Base-by-base conservation (phyloP, 2,113 vertebrate species). In the Taurulus bubalis region DNA sequence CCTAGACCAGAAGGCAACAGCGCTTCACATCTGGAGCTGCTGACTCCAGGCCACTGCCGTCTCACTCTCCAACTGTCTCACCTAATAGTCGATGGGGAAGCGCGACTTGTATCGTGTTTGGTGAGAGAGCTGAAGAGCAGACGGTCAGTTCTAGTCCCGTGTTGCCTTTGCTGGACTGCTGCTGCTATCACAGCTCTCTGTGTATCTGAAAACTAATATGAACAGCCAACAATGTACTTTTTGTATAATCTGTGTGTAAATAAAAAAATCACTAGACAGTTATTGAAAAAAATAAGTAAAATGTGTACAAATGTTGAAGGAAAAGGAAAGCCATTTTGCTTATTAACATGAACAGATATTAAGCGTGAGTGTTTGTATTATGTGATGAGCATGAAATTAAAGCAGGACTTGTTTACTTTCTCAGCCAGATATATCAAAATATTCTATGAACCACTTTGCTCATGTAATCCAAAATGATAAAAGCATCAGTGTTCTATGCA, bases 231-330 rank as follows among this genome's bases (percentile, higher is more conserved):
- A 71, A 45, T 73, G 73, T 85, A 68, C 71, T 59, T 88, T 89
- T 89, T 91, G 77, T 93, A 86, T 87, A 64, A 91, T 89, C 91
- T 93, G 92, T 90, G 91, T 93, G 87, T 93, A 80, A 90, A 92
- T 85, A 92, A 85, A 1, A 34, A 76, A 51, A 22, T 9, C 93
- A 94, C 91, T 92, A 88, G 84, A 95, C 91, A 90, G 87, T 95
- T 96, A 97, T 96, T 97, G 93, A 96, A 96, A n/a, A 97, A 90
- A 16, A 78, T 20, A 45, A 40, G 71, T 93, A 16, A 96, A 90
- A 90, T 93, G 96, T 96, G 95, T 97, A 96, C 96, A 98, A 93
- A 90, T 92, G 85, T 94, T 80, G 87, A 70, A 91, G 77, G 82
- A 79, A 38, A 77, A 34, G 63, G 75, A 75, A 84, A 92, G 82